Evolutionary conservation across 2,888 invertebrate species (phyloP).

Genomic region (Priocnemis perturbator): DNA sequence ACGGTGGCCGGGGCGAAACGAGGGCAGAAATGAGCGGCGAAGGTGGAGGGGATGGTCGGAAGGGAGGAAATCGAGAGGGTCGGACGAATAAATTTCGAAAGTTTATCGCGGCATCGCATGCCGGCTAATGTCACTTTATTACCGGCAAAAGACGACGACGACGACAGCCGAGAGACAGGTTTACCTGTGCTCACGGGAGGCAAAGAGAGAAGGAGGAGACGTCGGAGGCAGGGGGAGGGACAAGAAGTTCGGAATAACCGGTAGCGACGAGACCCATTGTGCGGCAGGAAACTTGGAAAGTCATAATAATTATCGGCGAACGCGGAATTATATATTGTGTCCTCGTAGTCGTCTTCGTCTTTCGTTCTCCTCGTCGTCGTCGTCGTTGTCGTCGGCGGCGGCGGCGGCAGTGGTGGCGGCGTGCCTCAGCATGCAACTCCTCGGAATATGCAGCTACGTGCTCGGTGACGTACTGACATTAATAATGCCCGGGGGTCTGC

Average conservation of each 20-base stretch:
- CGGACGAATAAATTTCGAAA: constrained; percentile 69
- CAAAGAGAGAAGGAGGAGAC: constrained; percentile 22
- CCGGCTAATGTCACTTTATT: constrained; percentile 72
- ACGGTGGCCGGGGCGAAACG: constrained; percentile 16
- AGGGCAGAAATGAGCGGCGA: constrained; percentile 14
- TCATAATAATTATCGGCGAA: constrained; percentile 74
- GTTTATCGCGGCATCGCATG: constrained; percentile 74
- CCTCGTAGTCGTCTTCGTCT: constrained; percentile 41
- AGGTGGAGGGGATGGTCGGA: not conserved
- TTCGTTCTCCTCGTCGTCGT: constrained; percentile 33
- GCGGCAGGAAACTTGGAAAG: constrained; percentile 65
- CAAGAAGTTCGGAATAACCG: constrained; percentile 62
- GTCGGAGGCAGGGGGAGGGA: constrained; percentile 28
- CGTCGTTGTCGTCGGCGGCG: constrained; percentile 12
- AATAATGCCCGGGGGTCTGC: constrained; percentile 65
- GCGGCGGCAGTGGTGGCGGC: constrained; percentile 44
- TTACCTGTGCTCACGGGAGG: constrained; percentile 10
- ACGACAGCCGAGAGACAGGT: constrained; percentile 32
- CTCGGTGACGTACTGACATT: constrained; percentile 68
- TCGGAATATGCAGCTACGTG: constrained; percentile 61
- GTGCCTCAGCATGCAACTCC: constrained; percentile 55
- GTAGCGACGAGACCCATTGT: constrained; percentile 53
- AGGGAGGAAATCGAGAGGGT: constrained; percentile 44
- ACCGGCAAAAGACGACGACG: constrained; percentile 56
- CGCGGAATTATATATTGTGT: constrained; percentile 73